phyloP scores from a whole-genome alignment of 1,140 invertebrate genomes.

The Triops cancriformis region DNA sequence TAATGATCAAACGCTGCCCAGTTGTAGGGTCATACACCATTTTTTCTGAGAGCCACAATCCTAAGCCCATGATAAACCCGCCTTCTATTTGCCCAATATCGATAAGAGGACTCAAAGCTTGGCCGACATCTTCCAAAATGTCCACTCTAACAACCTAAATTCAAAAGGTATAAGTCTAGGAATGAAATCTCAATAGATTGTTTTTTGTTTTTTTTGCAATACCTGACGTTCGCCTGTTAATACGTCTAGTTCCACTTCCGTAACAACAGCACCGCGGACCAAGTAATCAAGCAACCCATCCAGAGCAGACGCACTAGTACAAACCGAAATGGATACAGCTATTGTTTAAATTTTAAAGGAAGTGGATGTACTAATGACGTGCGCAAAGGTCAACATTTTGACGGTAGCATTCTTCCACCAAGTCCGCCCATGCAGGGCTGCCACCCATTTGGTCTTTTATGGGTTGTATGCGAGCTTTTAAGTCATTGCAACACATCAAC shows the following conservation, averaged over 20 bases:
- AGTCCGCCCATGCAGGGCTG: slow-evolving; percentile 54
- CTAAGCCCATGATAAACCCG: slow-evolving; percentile 76
- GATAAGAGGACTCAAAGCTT: slow-evolving; percentile 62
- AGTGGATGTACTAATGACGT: slow-evolving; percentile 54
- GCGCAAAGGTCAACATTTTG: slow-evolving; percentile 55
- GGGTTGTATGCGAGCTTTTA: slow-evolving; percentile 54
- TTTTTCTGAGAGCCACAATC: slow-evolving; percentile 68
- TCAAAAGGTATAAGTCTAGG: not conserved
- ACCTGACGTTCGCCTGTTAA: slow-evolving; percentile 19
- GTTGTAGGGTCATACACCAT: slow-evolving; percentile 50
- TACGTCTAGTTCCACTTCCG: slow-evolving; percentile 20
- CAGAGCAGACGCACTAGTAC: not conserved
- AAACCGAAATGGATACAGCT: slow-evolving; percentile 24
- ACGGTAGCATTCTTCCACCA: slow-evolving; percentile 49
- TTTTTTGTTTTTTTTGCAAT: not conserved
- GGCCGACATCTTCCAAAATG: slow-evolving; percentile 63
- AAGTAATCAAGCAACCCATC: not conserved
- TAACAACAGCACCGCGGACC: slow-evolving; percentile 4
- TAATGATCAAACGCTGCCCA: slow-evolving; percentile 59
- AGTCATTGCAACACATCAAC: slow-evolving; percentile 54
- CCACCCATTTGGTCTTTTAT: slow-evolving; percentile 47
- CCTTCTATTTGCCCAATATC: slow-evolving; percentile 85
- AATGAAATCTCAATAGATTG: not conserved
- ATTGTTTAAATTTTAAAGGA: too few species aligned
- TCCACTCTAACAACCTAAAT: slow-evolving; percentile 50